These are phyloP conservation scores for Heterodera filipjevi DNA, from an alignment of 2,888 invertebrate genomes.

Conservation along the genomic window DNA sequence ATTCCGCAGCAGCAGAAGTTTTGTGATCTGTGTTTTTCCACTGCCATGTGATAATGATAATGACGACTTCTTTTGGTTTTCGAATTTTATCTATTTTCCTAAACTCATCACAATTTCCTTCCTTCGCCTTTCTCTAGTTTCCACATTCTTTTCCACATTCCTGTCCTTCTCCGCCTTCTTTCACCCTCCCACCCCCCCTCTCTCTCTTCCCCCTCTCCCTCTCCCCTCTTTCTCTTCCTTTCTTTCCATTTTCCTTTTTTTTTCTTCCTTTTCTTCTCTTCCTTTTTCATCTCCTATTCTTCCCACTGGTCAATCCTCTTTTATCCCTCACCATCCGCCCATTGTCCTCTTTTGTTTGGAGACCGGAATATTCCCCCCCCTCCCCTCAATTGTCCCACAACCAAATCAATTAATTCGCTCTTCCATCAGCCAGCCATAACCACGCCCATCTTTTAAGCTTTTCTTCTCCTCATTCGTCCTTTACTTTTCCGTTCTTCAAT, in stretches of 20 bases:
- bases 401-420: not conserved
- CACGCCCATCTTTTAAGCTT: not conserved
- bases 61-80: not conserved
- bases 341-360: not conserved
- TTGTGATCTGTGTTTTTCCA: too few relatives aligned
- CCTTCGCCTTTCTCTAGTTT: not conserved
- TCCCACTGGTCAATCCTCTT: not conserved
- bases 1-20: not conserved
- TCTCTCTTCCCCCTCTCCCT: not conserved
- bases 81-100: not conserved
- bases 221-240: not conserved
- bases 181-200: not conserved
- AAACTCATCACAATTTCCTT: not conserved
- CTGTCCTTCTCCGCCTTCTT: not conserved
- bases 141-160: not conserved
- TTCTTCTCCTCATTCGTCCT: not conserved
- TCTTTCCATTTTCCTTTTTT: not conserved
- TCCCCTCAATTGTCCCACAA: not conserved
- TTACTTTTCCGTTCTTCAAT: not conserved
- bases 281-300: not conserved
- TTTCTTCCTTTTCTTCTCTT: not conserved
- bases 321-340: not conserved
- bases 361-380: not conserved
- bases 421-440: not conserved
- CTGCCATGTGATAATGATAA: too few relatives aligned